Conservation (phyloP, 1,140 invertebrate genomes). For the Belonocnema kinseyi region DNA sequence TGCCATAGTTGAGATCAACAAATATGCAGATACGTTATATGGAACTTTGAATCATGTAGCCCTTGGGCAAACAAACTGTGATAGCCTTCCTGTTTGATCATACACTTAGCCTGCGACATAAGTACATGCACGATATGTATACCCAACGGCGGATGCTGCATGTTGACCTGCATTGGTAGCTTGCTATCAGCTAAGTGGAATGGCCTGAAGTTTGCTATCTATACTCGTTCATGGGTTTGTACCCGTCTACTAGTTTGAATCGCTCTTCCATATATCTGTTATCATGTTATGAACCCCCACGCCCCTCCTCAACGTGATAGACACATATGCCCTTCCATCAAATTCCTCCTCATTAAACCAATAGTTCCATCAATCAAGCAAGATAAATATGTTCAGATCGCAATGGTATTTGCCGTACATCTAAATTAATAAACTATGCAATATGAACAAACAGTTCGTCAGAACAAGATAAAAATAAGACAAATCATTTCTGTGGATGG, state of each 20-base stretch:
- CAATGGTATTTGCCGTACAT: not conserved
- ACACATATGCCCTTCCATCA: too few species aligned
- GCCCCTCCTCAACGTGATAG: too few species aligned
- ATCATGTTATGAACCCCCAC: not conserved
- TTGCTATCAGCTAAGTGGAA: conserved; percentile 17
- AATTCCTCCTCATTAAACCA: not conserved
- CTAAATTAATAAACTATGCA: not conserved
- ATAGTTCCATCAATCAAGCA: not conserved
- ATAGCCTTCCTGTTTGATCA: conserved; percentile 23
- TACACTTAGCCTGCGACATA: conserved; percentile 18
- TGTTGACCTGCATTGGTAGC: conserved; percentile 19
- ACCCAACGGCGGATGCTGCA: conserved; percentile 1
- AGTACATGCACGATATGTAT: conserved; percentile 8
- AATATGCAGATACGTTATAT: conserved; percentile 16
- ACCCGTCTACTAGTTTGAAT: not conserved
- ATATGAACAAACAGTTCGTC: too few species aligned
- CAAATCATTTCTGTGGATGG: too few species aligned
- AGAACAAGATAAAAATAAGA: too few species aligned
- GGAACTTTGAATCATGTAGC: conserved; percentile 9
- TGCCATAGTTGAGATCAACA: not conserved
- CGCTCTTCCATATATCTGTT: conserved; percentile 14
- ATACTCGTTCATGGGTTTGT: conserved; percentile 5
- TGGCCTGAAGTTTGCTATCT: not conserved
- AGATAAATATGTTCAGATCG: not conserved
- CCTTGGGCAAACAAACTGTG: conserved; percentile 12